Conservation (phyloP, 2,888 invertebrate genomes). For the Spicauda simplicius region DNA sequence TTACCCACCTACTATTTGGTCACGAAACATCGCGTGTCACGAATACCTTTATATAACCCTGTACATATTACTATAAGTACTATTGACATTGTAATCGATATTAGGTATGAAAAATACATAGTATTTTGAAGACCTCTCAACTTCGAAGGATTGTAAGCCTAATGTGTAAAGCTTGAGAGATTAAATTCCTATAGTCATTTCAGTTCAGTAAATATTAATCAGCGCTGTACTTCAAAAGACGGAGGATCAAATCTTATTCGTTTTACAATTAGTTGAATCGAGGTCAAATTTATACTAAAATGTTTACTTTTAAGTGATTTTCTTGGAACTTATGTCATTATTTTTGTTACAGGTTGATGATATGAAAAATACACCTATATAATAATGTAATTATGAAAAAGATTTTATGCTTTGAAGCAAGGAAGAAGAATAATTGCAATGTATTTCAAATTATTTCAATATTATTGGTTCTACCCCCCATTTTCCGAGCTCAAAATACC, state of each 20-base stretch:
- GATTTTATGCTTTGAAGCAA: constrained; percentile 66
- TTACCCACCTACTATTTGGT: constrained; percentile 8
- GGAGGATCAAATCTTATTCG: not conserved
- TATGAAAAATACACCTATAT: constrained; percentile 50
- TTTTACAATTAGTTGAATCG: not conserved
- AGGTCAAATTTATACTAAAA: not conserved
- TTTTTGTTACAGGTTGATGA: constrained; percentile 69
- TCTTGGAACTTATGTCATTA: not conserved
- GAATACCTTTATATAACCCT: constrained; percentile 21
- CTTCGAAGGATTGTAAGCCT: not conserved
- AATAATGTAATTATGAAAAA: constrained; percentile 82
- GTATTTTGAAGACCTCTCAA: constrained; percentile 1
- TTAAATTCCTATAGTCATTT: not conserved
- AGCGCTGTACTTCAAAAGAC: not conserved
- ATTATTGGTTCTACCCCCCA: constrained; percentile 72
- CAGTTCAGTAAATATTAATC: not conserved
- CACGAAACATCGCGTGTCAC: constrained; percentile 32
- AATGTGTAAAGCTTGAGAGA: not conserved
- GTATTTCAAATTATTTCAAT: constrained; percentile 73
- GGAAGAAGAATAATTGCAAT: constrained; percentile 70
- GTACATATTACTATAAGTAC: constrained; percentile 11
- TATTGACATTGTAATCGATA: constrained; percentile 20
- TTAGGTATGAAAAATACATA: constrained; percentile 16
- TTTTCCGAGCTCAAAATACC: constrained; percentile 81
- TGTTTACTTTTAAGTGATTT: not conserved